phyloP scores from a whole-genome alignment of 2,113 vertebrate genomes.

The Podilymbus podiceps region DNA sequence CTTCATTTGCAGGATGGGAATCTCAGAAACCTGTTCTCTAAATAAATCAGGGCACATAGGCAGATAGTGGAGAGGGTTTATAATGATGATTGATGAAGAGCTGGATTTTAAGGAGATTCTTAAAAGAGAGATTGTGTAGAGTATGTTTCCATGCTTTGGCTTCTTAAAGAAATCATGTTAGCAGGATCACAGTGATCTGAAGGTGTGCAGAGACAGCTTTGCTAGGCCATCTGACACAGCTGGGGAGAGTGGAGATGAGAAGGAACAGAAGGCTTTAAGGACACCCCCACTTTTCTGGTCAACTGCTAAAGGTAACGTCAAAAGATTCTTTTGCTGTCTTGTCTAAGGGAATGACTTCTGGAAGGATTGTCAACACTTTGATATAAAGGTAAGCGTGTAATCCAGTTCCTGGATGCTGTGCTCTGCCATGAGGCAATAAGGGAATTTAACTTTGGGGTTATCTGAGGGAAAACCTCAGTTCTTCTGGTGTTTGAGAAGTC shows the following conservation, averaged over 20 bases:
- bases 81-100: neutral
- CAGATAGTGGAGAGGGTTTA: neutral
- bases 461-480: neutral
- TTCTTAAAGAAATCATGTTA: neutral
- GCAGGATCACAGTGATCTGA: fast-evolving
- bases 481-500: fast-evolving
- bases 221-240: neutral
- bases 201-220: neutral
- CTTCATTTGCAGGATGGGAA: neutral
- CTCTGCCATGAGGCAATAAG: neutral
- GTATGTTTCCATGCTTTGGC: neutral
- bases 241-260: neutral
- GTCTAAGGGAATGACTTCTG: neutral
- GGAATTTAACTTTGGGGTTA: neutral
- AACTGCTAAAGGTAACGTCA: neutral
- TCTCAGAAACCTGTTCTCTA: neutral
- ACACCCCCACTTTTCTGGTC: neutral
- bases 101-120: neutral
- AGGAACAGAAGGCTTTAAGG: neutral
- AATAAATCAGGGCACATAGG: neutral
- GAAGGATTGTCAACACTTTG: neutral
- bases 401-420: neutral
- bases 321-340: neutral
- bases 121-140: neutral
- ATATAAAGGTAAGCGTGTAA: neutral